Evolutionary conservation across 1,140 invertebrate species (phyloP), one percentile per base, ranked within the genome.

Genomic region (Ruditapes philippinarum): DNA sequence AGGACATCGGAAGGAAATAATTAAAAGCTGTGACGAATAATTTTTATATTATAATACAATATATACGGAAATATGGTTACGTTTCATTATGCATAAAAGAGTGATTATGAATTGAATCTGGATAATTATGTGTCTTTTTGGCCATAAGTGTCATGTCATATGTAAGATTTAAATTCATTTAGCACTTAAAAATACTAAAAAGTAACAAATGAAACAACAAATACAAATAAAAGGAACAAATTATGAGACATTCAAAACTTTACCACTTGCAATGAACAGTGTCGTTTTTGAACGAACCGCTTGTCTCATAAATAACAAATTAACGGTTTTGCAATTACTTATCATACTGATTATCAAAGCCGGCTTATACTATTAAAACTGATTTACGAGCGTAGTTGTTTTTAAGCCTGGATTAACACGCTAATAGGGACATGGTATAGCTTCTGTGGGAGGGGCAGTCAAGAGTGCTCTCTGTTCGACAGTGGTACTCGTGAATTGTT

Each of bases 271-370:
- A 70, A 17, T 70, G 65, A 70, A 70, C 65, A 22, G 33, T 38
- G 65, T 36, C 65, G 65, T 19, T 19, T 70, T 28, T 70, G 65
- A 70, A 70, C 65, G 36, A 70, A 70, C 65, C 65, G 33, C 65
- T 70, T 70, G 65, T 70, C 65, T 38, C 65, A 70, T 70, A 70
- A 70, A 70, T 70, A 31, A 70, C 65, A 70, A 70, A 70, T 70
- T 70, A 70, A 22, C 65, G 65, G 65, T 17, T 19, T 70, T 70
- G 9, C 65, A 70, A 70, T 70, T 70, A 70, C 65, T 70, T 70
- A 70, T 70, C 65, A 70, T 38, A 40, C 33, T 70, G 65, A 70
- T 70, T 38, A 70, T 70, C 65, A 70, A 70, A 70, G 65, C 65
- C 33, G 33, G 3, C 65, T 40, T 70, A 40, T 17, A 70, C 65